These are phyloP conservation scores for Anseranas semipalmata DNA, from an alignment of 2,113 vertebrate genomes.

Conservation along the genomic window DNA sequence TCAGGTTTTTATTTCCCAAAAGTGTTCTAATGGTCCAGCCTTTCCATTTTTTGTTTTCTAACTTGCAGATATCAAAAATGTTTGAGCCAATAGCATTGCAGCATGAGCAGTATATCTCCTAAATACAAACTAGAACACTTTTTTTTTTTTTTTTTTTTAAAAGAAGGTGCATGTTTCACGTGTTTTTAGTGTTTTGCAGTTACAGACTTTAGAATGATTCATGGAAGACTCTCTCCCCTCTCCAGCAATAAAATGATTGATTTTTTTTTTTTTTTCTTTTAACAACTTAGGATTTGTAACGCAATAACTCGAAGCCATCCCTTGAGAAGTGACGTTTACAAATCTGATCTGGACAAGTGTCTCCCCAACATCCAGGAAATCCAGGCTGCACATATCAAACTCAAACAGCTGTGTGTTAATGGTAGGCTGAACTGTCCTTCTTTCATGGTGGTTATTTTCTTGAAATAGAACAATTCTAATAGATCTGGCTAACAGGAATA, in stretches of 20 bases:
- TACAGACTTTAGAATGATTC: background rate
- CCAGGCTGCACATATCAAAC: conserved; percentile 86
- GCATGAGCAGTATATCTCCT: background rate
- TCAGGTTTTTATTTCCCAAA: background rate
- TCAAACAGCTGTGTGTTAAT: conserved; percentile 91
- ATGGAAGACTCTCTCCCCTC: background rate
- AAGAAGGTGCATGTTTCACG: background rate
- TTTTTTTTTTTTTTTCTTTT: background rate
- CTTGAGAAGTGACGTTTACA: conserved; percentile 86
- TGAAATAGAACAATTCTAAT: background rate
- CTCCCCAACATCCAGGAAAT: conserved; percentile 92
- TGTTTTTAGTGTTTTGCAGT: background rate
- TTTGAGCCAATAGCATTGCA: background rate
- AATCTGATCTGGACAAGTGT: conserved; percentile 88
- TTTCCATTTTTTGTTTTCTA: background rate
- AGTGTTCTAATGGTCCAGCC: background rate
- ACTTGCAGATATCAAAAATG: background rate
- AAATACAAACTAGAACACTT: background rate
- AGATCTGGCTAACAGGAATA: background rate
- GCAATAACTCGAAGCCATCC: conserved; percentile 95
- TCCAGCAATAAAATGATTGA: background rate
- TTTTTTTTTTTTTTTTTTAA: background rate
- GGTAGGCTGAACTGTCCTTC: conserved; percentile 75
- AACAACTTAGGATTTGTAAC: conserved; percentile 83
- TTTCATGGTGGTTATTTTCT: background rate